Evolutionary conservation across 2,113 vertebrate species (phyloP).

Genomic region (Serinus canaria): DNA sequence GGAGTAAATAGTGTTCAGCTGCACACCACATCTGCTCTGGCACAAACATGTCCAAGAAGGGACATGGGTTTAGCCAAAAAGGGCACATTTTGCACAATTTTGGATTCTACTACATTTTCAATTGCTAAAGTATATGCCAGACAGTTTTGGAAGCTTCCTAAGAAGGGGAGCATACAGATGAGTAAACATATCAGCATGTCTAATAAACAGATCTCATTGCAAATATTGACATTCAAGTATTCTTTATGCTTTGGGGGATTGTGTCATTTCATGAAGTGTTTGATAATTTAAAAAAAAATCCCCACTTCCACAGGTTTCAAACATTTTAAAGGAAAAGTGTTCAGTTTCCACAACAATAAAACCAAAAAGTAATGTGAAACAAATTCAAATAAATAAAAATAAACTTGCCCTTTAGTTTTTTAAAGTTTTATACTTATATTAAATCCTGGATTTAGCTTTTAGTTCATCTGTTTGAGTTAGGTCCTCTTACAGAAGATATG

Average conservation of each 20-base stretch:
- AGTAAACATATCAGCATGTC: neutral
- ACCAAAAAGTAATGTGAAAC: neutral
- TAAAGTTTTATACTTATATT: neutral
- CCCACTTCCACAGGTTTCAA: neutral
- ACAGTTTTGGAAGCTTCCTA: neutral
- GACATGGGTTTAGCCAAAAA: neutral
- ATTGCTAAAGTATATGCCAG: neutral
- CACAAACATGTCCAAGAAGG: neutral
- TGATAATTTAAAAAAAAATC: neutral
- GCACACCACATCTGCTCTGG: conserved; percentile 20
- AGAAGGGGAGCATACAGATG: neutral
- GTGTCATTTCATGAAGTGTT: neutral
- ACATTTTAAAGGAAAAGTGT: neutral
- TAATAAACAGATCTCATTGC: neutral
- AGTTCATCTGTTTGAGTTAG: neutral
- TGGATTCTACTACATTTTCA: neutral
- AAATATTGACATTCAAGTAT: conserved; percentile 17
- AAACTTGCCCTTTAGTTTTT: neutral
- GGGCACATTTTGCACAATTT: neutral
- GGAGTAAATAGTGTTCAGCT: conserved; percentile 38
- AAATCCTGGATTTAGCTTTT: neutral
- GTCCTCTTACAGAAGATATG: neutral
- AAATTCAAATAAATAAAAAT: neutral
- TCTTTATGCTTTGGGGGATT: neutral
- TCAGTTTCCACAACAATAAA: neutral